These are phyloP conservation scores for Drosophila baimaii DNA, from an alignment of 1,140 invertebrate genomes.

Conservation along the genomic window DNA sequence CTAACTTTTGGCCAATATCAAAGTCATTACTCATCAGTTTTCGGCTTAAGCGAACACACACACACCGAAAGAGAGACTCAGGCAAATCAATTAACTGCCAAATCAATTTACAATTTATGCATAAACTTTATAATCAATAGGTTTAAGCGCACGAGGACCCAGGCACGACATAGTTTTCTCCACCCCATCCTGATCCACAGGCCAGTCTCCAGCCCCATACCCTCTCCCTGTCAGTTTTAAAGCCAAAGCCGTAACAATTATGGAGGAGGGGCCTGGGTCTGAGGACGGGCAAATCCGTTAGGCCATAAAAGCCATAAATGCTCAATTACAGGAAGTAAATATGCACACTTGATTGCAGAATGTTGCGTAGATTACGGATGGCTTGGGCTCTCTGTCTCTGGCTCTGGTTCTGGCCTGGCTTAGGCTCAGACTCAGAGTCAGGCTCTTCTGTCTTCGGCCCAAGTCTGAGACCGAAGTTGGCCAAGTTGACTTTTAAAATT, in stretches of 20 bases:
- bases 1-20: slow-evolving; percentile 46
- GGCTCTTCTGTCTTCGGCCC: slow-evolving; percentile 22
- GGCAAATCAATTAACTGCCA: slow-evolving; percentile 79
- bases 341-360: slow-evolving; percentile 81
- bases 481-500: slow-evolving; percentile 77
- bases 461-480: slow-evolving; percentile 40
- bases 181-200: background rate
- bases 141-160: slow-evolving; percentile 48
- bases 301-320: slow-evolving; percentile 82
- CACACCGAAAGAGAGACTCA: slow-evolving; percentile 15
- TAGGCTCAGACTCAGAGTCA: too few species aligned
- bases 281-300: slow-evolving; percentile 68
- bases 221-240: slow-evolving; percentile 43
- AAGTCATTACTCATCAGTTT: slow-evolving; percentile 51
- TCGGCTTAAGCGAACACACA: slow-evolving; percentile 20
- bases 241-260: slow-evolving; percentile 77
- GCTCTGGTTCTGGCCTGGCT: slow-evolving; percentile 17
- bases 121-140: slow-evolving; percentile 81
- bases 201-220: background rate
- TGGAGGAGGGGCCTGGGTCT: slow-evolving; percentile 32
- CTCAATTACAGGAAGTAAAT: slow-evolving; percentile 83
- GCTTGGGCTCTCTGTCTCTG: slow-evolving; percentile 2
- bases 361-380: slow-evolving; percentile 71
- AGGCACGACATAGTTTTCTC: slow-evolving; percentile 10
- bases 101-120: slow-evolving; percentile 82